phyloP scores from a whole-genome alignment of 1,140 invertebrate genomes.

The Hyles euphorbiae region DNA sequence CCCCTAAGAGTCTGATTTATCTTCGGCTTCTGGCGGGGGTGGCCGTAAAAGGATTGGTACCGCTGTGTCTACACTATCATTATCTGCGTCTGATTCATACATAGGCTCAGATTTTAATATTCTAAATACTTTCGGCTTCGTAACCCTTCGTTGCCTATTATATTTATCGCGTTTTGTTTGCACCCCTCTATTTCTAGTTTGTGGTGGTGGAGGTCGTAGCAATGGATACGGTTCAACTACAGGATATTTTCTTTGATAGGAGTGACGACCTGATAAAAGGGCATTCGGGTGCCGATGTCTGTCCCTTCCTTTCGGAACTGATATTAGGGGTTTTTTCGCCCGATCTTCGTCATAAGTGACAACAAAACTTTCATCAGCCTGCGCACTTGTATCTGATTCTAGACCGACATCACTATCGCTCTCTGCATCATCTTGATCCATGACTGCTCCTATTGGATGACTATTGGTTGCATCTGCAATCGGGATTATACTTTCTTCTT shows the following conservation, averaged over 20 bases:
- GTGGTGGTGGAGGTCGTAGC: slow-evolving; percentile 60
- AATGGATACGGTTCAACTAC: slow-evolving; percentile 63
- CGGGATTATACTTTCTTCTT: slow-evolving; percentile 59
- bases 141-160: slow-evolving; percentile 38
- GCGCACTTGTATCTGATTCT: slow-evolving; percentile 33
- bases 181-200: slow-evolving; percentile 29
- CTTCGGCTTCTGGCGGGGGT: slow-evolving; percentile 36
- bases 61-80: slow-evolving; percentile 27
- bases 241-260: slow-evolving; percentile 53
- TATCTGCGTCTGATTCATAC: slow-evolving; percentile 44
- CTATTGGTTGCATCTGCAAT: slow-evolving; percentile 59
- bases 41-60: slow-evolving; percentile 41
- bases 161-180: slow-evolving; percentile 49
- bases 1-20: slow-evolving; percentile 34
- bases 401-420: slow-evolving; percentile 36
- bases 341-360: slow-evolving; percentile 37
- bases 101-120: slow-evolving; percentile 54
- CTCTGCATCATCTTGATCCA: slow-evolving; percentile 55
- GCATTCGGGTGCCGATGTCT: slow-evolving; percentile 51
- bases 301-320: slow-evolving; percentile 30
- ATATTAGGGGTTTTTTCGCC: slow-evolving; percentile 31
- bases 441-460: slow-evolving; percentile 68
- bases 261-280: slow-evolving; percentile 38
- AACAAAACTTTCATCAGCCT: slow-evolving; percentile 34
- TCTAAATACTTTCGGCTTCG: slow-evolving; percentile 48